Evolutionary conservation across 2,888 invertebrate genomes (phyloP), one percentile per base, ranked within the genome.

Genomic region (Galeopsomyia nigrocyanea): DNA sequence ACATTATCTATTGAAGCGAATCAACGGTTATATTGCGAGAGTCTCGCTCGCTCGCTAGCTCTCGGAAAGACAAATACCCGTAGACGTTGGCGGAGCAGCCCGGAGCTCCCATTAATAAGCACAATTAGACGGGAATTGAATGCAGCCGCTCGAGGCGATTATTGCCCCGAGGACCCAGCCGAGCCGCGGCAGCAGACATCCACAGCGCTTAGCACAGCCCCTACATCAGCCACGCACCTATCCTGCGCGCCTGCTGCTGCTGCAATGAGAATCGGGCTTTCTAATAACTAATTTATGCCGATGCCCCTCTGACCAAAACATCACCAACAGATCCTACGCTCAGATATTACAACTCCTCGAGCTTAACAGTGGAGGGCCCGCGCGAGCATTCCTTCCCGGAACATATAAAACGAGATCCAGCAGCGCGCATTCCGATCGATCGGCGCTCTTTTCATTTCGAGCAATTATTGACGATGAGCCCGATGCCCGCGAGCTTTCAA

Each of bases 101-200:
- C 78, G 76, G 77, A 76, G 78, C 78, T 77, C 78, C 77, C 76
- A 77, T 79, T 80, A 80, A 80, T 80, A 80, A 80, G 79, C 78
- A 80, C 79, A 80, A 80, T 80, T 80, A 79, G 78, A 77, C 77
- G 76, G 75, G 79, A 80, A 80, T 80, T 80, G 78, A 79, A 80
- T 78, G 78, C 76, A 1, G 75, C 71, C 76, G 47, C 56, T 64
- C 64, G 67, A 49, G 21, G 69, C 78, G 79, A 79, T 79, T 80
- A 80, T 79, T 77, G 78, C 73, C 74, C 72, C 66, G 62, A 68
- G 68, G 65, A 58, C 56, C 65, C 51, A 72, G 62, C 55, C 61
- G n/a, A n/a, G n/a, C n/a, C n/a, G n/a, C n/a, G n/a, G n/a, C n/a
- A n/a, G 58, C 46, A 21, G 64, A 64, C 56, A 65, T 57, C 22